Base-by-base conservation (phyloP, 2,113 vertebrate species). In the Plecturocebus donacophilus region DNA sequence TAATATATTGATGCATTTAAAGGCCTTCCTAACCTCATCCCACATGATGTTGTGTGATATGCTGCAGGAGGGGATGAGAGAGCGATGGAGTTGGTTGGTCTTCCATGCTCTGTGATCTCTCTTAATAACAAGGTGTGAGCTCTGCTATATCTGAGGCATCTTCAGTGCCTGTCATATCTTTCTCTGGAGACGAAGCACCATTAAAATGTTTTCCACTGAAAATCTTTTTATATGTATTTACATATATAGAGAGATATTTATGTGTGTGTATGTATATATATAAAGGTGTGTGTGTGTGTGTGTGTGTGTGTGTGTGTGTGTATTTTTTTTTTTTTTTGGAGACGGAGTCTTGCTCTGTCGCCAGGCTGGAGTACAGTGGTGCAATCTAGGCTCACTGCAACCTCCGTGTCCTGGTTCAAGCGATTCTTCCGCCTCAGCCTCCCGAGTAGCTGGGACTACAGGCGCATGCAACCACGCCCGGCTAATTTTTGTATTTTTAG, bases 101-200 rank as follows among this genome's bases (percentile, higher is more conserved):
- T 81, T 54, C 89, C 4, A 32, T 82, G 58, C 45, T 58, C 75
- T 47, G 38, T 61, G 27, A n/a, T 2, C 23, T 66, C 25, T 40
- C 17, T 40, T 73, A 38, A 25, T 90, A 45, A 95, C 23, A 95
- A 66, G 58, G 30, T 12, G 10, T 54, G 86, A 77, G 64, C 42
- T 66, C 71, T 58, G 10, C 47, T 42, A n/a, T 8, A 30, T 68
- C 68, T 40, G 56, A 96, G 64, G 71, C 35, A 90, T 40, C 73
- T 3, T 32, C 40, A 70, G 20, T 76, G 70, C 42, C 42, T 61
- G 52, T 54, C 35, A 25, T 90, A 52, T 30, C 47, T 97, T 91
- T 87, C 80, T 97, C 68, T 85, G 66, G 56, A 92, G 70, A 61
- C 35, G 35, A 97, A 93, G 42, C 58, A 71, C 66, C 35, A 58